Evolutionary conservation across 2,113 vertebrate species (phyloP).

Genomic region (Corynorhinus townsendii): DNA sequence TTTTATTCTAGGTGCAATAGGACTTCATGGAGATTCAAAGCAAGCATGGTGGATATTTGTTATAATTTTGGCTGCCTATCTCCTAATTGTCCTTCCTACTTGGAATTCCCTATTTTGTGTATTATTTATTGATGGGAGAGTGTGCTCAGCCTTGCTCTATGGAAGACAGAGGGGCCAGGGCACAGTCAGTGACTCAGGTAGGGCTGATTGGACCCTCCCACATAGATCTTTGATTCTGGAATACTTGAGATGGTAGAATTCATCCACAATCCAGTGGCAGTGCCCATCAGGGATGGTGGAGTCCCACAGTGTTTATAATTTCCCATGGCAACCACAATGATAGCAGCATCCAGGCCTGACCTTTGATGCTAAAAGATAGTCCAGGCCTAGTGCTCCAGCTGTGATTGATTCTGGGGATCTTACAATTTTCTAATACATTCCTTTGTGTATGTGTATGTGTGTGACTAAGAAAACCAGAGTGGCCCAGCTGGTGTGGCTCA

Average conservation of each 20-base stretch:
- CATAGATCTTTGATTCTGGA: background rate
- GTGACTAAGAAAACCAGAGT: background rate
- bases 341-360: background rate
- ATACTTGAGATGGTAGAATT: background rate
- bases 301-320: background rate
- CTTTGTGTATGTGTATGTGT: background rate
- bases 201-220: background rate
- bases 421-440: background rate
- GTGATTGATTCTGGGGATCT: background rate
- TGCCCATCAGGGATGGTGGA: background rate
- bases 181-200: background rate
- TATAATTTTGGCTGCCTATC: background rate
- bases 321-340: background rate
- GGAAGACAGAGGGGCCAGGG: background rate
- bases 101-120: conserved; percentile 26
- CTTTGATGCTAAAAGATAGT: background rate
- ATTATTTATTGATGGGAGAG: background rate
- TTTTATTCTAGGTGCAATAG: background rate
- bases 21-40: background rate
- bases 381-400: background rate
- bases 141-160: background rate
- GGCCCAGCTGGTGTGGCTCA: too few relatives aligned
- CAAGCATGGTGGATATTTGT: background rate
- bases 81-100: background rate
- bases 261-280: background rate